These are phyloP conservation scores for Eleutherodactylus coqui DNA, from an alignment of 2,797 vertebrate species.

Conservation along the genomic window DNA sequence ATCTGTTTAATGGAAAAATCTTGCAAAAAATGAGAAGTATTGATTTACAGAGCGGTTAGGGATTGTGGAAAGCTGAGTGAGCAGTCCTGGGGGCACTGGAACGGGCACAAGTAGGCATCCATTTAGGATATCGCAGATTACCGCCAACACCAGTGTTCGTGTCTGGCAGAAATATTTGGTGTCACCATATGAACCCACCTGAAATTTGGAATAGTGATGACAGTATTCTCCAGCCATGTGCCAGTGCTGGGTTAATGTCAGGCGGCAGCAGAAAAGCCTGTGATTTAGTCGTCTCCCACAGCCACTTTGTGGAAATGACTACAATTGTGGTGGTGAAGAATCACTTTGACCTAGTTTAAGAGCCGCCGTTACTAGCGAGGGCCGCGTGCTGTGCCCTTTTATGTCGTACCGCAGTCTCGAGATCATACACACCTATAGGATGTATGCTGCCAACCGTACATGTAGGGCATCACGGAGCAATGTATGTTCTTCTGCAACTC, in stretches of 20 bases:
- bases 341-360: slow-evolving; percentile 53
- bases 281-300: slow-evolving; percentile 42
- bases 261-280: slow-evolving; percentile 2
- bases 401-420: not conserved
- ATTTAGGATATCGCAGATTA: no score
- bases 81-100: no score
- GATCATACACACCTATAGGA: slow-evolving; percentile 8
- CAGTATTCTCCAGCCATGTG: not conserved
- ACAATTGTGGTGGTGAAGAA: slow-evolving; percentile 53
- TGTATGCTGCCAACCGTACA: not conserved
- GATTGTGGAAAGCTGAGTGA: no score
- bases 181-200: not conserved
- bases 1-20: no score
- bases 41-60: no score
- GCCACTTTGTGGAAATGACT: slow-evolving; percentile 41
- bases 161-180: not conserved
- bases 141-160: no score
- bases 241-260: slow-evolving; percentile 18
- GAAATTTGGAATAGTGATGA: not conserved
- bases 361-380: slow-evolving; percentile 1
- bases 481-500: not conserved
- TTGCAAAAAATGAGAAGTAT: no score
- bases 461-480: not conserved
- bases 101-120: no score
- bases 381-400: not conserved